These are phyloP conservation scores for Lepetodrilus schrolli DNA, from an alignment of 2,888 invertebrate species.

Conservation along the genomic window DNA sequence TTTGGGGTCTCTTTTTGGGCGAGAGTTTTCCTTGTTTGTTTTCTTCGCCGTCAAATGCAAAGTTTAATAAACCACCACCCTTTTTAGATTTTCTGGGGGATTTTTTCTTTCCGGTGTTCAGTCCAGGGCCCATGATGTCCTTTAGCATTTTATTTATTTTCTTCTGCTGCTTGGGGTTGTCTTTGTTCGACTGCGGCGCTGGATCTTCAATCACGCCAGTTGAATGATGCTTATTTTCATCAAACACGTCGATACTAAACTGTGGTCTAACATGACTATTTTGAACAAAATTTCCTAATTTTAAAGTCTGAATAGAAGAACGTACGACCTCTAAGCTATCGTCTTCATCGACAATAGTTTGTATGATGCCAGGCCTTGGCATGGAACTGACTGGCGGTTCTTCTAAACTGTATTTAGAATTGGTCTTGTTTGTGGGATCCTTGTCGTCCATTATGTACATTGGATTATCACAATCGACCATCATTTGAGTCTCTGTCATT, in stretches of 20 bases:
- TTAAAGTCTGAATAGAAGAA: neutral
- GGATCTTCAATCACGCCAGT: neutral
- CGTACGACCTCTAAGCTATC: neutral
- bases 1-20: neutral
- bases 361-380: neutral
- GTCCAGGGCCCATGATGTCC: conserved; percentile 27
- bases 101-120: neutral
- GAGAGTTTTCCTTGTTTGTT: neutral
- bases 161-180: conserved; percentile 8
- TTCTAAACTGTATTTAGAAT: neutral
- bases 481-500: neutral
- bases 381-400: no score
- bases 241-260: conserved; percentile 10
- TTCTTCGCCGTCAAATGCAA: neutral
- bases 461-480: neutral
- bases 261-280: neutral
- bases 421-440: neutral
- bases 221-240: neutral
- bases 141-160: conserved; percentile 29
- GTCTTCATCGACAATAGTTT: neutral
- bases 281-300: neutral
- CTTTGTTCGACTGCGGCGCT: neutral
- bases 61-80: neutral
- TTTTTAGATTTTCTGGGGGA: neutral
- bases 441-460: neutral